phyloP scores from a whole-genome alignment of 1,140 invertebrate species.

The Drosophila nannoptera region DNA sequence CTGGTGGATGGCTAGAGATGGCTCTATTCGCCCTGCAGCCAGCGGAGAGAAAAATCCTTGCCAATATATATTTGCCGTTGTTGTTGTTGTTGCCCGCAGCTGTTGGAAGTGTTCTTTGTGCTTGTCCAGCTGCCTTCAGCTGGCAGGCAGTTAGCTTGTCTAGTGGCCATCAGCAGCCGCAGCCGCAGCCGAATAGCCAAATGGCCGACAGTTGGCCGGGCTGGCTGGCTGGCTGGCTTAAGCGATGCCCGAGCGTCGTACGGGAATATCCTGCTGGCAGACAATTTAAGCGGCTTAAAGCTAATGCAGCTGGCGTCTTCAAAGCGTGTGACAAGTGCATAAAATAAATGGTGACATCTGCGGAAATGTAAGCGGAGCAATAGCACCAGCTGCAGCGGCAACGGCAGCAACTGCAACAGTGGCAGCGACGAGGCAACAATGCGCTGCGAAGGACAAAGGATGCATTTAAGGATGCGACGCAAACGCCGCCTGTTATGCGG shows the following conservation, averaged over 20 bases:
- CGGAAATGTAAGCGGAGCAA: constrained; percentile 12
- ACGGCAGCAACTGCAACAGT: not conserved
- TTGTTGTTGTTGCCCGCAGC: not conserved
- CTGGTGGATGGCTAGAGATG: no score
- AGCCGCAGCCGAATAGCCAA: constrained; percentile 12
- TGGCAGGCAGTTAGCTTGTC: constrained; percentile 24
- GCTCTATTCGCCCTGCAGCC: no score
- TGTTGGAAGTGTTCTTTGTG: constrained; percentile 13
- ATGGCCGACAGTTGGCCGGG: constrained; percentile 1
- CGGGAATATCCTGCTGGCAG: not conserved
- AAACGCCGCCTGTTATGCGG: not conserved
- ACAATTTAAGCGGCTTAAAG: constrained; percentile 20
- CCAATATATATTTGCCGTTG: not conserved
- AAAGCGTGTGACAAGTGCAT: not conserved
- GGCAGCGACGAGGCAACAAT: not conserved
- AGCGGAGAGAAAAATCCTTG: not conserved
- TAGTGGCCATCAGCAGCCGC: constrained; percentile 16
- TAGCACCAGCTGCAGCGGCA: not conserved
- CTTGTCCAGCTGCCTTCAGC: constrained; percentile 11
- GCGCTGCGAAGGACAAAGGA: not conserved
- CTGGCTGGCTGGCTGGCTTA: no score
- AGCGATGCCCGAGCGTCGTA: not conserved
- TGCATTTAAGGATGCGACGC: not conserved
- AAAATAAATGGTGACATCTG: constrained; percentile 19
- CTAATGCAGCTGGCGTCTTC: constrained; percentile 11